Conservation (phyloP, 2,888 invertebrate genomes). For the Seira ritae region DNA sequence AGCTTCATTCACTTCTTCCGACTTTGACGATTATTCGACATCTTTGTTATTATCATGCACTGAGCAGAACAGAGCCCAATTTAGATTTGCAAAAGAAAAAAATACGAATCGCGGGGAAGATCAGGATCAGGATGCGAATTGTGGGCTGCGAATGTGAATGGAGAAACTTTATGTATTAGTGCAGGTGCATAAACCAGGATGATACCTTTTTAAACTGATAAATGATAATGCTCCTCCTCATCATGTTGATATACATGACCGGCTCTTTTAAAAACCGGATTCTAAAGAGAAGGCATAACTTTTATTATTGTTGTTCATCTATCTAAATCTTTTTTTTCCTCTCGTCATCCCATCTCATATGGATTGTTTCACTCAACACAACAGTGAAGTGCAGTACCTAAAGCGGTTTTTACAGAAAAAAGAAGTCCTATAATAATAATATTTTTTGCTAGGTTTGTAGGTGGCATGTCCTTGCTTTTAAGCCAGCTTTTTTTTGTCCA, state of each 20-base stretch:
- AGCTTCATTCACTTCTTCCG: background rate
- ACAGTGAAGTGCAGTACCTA: background rate
- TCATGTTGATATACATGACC: background rate
- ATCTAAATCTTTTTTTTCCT: too few relatives aligned
- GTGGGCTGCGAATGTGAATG: too few relatives aligned
- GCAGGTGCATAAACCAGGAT: too few relatives aligned
- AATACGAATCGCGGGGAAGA: too few relatives aligned
- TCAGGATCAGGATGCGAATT: too few relatives aligned
- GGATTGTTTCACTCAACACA: background rate
- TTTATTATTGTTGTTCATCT: slow-evolving; percentile 3
- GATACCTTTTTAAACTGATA: too few relatives aligned
- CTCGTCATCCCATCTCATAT: background rate
- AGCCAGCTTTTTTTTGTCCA: background rate
- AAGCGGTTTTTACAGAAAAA: too few relatives aligned
- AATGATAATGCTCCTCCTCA: too few relatives aligned
- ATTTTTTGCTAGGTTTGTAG: background rate
- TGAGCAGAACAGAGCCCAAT: too few relatives aligned
- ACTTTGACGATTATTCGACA: background rate
- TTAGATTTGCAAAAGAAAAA: too few relatives aligned
- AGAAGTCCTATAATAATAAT: background rate
- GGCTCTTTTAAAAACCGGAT: slow-evolving; percentile 18
- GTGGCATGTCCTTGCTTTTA: background rate
- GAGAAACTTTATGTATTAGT: too few relatives aligned
- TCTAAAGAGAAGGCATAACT: background rate
- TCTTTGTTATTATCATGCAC: too few relatives aligned